Evolutionary conservation across 2,888 invertebrate genomes (phyloP), one percentile per base, ranked within the genome.

Genomic region (Lagria hirta): DNA sequence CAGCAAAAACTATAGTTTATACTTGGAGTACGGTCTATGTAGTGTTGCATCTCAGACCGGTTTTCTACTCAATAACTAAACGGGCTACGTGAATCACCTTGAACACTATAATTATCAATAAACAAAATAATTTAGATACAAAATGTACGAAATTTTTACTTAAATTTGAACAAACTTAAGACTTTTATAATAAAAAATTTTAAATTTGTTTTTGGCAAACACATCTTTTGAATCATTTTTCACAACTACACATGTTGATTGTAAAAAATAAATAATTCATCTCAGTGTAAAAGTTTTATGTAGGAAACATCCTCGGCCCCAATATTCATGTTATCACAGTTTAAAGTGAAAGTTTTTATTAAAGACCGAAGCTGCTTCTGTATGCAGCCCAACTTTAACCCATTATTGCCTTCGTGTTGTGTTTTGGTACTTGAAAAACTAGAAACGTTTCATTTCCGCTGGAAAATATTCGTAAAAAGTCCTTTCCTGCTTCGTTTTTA

Each of bases 401-500:
- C 26, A 20, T 41, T 32, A 32, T 41, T 26, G 32, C 41, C 33
- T 24, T 29, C 14, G 34, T 34, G 24, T 6, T 34, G 23, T 12
- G 32, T n/a, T 23, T n/a, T 18, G 22, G 16, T 15, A 15, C 21
- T 27, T 20, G 5, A n/a, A 15, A 29, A 30, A 34, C 27, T 42
- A 34, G 21, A 34, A 18, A 27, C 23, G 32, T n/a, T 34, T n/a
- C 21, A 47, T 36, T 41, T 43, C 16, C 34, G 6, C 28, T 34
- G 42, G 30, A 27, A 34, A 46, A 42, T 41, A 45, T 46, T 35
- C 36, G 41, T 46, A 42, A 48, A 37, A 47, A 33, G 29, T 15
- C 33, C 20, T 30, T 45, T 38, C 15, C 23, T 28, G 23, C 42
- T 48, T 35, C 17, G 38, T 48, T 52, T 52, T 49, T 51, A 54